phyloP scores from a whole-genome alignment of 2,113 vertebrate species.

The Lophura nycthemera region DNA sequence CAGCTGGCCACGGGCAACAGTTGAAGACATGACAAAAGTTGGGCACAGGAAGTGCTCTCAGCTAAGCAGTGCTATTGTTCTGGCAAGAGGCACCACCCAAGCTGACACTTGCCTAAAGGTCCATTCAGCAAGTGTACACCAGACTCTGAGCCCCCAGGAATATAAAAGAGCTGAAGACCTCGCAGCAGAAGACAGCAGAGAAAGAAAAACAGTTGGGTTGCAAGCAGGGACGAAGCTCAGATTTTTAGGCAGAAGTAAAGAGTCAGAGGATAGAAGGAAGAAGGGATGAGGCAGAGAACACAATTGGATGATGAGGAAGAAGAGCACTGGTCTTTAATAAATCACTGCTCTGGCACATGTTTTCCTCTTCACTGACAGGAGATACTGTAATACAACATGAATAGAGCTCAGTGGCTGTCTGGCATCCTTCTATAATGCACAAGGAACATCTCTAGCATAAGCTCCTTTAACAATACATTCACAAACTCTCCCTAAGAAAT shows the following conservation, averaged over 20 bases:
- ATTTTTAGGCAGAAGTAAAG: background rate
- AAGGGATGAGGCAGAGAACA: background rate
- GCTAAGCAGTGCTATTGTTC: background rate
- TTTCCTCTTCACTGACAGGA: background rate
- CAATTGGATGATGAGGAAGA: background rate
- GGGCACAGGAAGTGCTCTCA: background rate
- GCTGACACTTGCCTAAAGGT: background rate
- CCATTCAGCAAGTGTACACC: background rate
- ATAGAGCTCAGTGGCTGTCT: too few relatives aligned
- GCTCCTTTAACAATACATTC: background rate
- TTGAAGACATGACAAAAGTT: background rate
- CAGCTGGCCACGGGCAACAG: background rate
- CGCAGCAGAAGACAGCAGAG: background rate
- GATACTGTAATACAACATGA: fast-evolving
- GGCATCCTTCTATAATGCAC: background rate
- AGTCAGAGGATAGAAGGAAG: background rate
- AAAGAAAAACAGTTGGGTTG: background rate
- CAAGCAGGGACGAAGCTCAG: background rate
- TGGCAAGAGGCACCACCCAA: background rate
- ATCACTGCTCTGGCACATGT: background rate
- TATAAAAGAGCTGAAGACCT: background rate
- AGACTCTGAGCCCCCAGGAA: background rate
- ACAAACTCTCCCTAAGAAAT: background rate
- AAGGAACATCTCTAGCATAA: background rate
- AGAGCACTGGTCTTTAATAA: background rate